Conservation (phyloP, 37 sponge, comb jelly and placozoan genomes). For the Hormiphora californensis region DNA sequence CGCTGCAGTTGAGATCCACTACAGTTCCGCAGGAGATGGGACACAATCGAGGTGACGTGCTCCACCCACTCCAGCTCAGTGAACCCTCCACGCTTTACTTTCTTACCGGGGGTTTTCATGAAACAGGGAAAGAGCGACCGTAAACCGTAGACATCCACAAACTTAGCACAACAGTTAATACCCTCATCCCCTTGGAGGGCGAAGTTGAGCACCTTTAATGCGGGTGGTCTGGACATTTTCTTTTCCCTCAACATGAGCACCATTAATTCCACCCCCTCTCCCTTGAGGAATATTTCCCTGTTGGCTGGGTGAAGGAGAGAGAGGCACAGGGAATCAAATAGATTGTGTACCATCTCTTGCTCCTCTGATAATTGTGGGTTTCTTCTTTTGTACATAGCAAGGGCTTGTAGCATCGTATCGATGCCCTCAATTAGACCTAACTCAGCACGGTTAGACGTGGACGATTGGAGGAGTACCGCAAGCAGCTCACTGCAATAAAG, state of each 20-base stretch:
- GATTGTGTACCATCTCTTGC: slow-evolving; percentile 92
- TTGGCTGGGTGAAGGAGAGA: slow-evolving; percentile 77
- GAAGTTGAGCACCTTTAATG: slow-evolving; percentile 90
- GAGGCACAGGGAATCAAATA: slow-evolving; percentile 94
- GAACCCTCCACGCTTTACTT: slow-evolving; percentile 53
- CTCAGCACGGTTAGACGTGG: slow-evolving; percentile 54
- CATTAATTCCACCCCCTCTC: slow-evolving; percentile 98
- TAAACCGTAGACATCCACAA: slow-evolving; percentile 89
- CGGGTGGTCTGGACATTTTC: slow-evolving; percentile 69
- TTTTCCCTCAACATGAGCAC: slow-evolving; percentile 85
- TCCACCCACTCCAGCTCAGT: slow-evolving; percentile 78
- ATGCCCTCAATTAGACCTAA: slow-evolving; percentile 88
- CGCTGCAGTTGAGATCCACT: not conserved
- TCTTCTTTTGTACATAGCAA: slow-evolving; percentile 89
- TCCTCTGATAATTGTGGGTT: slow-evolving; percentile 80
- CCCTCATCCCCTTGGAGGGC: slow-evolving; percentile 80
- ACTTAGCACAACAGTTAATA: slow-evolving; percentile 78
- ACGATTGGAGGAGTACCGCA: slow-evolving; percentile 80
- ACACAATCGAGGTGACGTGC: slow-evolving; percentile 84
- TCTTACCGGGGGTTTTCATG: slow-evolving; percentile 76
- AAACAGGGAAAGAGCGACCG: slow-evolving; percentile 86
- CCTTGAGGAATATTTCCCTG: slow-evolving; percentile 80
- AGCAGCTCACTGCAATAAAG: slow-evolving; percentile 85
- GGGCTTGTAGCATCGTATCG: slow-evolving; percentile 80
- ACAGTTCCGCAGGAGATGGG: slow-evolving; percentile 71